These are phyloP conservation scores for Atherix ibis DNA, from an alignment of 2,888 invertebrate species.

Conservation along the genomic window DNA sequence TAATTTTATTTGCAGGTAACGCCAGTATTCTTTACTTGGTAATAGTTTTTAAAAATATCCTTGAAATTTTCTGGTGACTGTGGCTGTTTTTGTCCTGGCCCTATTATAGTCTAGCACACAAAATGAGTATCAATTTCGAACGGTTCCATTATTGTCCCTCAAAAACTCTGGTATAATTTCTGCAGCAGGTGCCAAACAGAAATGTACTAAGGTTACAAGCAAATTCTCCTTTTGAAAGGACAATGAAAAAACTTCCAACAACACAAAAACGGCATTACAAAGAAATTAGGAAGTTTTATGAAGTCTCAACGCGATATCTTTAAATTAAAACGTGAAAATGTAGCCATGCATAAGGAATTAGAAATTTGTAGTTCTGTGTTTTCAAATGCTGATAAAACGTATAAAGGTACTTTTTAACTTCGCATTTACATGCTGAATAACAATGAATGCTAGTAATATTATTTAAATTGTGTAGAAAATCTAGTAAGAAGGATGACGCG, in stretches of 20 bases:
- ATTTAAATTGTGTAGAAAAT: neutral
- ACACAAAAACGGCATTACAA: slow-evolving; percentile 43
- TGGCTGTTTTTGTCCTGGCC: too few species aligned
- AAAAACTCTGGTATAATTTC: too few species aligned
- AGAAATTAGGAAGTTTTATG: slow-evolving; percentile 29
- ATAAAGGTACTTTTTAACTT: slow-evolving; percentile 20
- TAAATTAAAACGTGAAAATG: slow-evolving; percentile 27
- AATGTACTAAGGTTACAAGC: too few species aligned
- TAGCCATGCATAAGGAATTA: slow-evolving; percentile 28
- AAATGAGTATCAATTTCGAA: too few species aligned
- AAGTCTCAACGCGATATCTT: slow-evolving; percentile 28
- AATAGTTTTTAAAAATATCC: too few species aligned
- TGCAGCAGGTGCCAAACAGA: too few species aligned
- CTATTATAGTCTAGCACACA: too few species aligned
- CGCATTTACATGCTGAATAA: too few species aligned
- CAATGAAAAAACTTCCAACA: slow-evolving; percentile 41
- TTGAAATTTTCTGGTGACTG: too few species aligned
- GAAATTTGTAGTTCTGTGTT: slow-evolving; percentile 27
- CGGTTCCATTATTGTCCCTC: too few species aligned
- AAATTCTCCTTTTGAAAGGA: slow-evolving; percentile 47
- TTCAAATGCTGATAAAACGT: slow-evolving; percentile 26
- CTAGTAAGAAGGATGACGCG: slow-evolving; percentile 20
- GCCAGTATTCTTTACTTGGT: too few species aligned
- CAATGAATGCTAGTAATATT: neutral
- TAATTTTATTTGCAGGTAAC: too few species aligned